Percentiles rank a stretch among this genome's conserved stretches.
Conservation (phyloP, 2,888 invertebrate genomes). For the Cheilosia vernalis region DNA sequence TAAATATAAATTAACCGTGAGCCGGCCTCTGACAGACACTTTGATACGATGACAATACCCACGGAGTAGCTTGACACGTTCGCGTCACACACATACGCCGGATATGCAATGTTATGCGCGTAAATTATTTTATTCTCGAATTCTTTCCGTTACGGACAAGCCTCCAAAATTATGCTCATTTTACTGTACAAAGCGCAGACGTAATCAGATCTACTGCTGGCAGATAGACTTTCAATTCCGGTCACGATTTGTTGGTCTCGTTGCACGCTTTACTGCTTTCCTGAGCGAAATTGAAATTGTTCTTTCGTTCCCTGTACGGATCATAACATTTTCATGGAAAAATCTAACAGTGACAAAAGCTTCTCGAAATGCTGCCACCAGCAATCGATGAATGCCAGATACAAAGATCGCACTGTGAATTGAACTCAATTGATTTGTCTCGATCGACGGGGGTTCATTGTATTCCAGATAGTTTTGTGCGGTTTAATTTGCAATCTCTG, state of each 20-base stretch:
- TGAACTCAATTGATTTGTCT: constrained; percentile 70
- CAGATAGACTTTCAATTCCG: constrained; percentile 45
- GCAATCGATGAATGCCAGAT: constrained; percentile 13
- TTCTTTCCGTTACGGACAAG: constrained; percentile 44
- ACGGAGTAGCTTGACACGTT: constrained; percentile 25
- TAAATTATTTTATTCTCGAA: constrained; percentile 47
- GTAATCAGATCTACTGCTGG: constrained; percentile 36
- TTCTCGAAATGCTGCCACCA: not conserved
- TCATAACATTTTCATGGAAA: not conserved
- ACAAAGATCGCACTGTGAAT: constrained; percentile 55
- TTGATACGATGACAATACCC: constrained; percentile 18
- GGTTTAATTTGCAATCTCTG: constrained; percentile 21
- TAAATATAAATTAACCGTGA: constrained; percentile 19
- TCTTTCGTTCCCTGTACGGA: not conserved
- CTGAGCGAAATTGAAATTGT: constrained; percentile 17
- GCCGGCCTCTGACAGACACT: constrained; percentile 6
- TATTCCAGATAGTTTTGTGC: constrained; percentile 47
- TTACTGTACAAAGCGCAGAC: constrained; percentile 52
- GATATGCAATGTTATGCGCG: constrained; percentile 61
- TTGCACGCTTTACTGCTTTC: constrained; percentile 18
- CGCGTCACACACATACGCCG: constrained; percentile 38
- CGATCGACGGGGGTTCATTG: constrained; percentile 54
- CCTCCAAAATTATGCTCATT: constrained; percentile 63
- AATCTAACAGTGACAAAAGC: not conserved
- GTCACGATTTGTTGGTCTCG: constrained; percentile 56